phyloP scores from a whole-genome alignment of 1,140 invertebrate species.

The Yoshiicerus persimilis region DNA sequence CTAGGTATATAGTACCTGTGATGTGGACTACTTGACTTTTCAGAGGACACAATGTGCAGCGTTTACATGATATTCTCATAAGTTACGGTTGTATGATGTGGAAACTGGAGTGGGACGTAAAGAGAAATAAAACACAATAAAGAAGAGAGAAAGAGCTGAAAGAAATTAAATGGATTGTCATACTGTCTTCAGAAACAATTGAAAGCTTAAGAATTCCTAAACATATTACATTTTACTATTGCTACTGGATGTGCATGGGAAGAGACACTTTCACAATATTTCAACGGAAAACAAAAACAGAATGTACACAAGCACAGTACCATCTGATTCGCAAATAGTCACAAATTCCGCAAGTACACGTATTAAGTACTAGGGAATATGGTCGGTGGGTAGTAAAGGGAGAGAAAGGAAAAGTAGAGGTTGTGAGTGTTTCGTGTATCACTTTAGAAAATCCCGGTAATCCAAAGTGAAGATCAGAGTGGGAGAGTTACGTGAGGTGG shows the following conservation, averaged over 20 bases:
- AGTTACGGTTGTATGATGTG: not conserved
- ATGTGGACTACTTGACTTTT: not conserved
- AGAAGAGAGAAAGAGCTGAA: not conserved
- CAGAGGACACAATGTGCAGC: not conserved
- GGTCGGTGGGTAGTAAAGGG: not conserved
- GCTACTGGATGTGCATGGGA: no score
- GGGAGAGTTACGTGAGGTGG: not conserved
- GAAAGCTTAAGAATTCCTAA: not conserved
- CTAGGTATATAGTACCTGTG: not conserved
- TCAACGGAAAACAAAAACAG: no score
- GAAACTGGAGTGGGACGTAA: not conserved
- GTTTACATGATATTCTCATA: not conserved
- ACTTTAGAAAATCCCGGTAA: constrained; percentile 20
- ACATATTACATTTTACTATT: not conserved
- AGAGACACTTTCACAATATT: no score
- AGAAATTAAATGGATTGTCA: not conserved
- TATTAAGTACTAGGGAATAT: no score
- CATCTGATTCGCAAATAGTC: no score
- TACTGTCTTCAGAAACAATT: not conserved
- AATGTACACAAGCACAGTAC: no score
- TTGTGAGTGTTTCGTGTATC: constrained; percentile 1
- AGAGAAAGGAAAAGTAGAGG: not conserved
- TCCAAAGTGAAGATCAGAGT: constrained; percentile 19
- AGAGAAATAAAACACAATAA: not conserved
- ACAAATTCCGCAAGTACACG: no score